Evolutionary conservation across 2,113 vertebrate species (phyloP).

Genomic region (Ursus arctos): DNA sequence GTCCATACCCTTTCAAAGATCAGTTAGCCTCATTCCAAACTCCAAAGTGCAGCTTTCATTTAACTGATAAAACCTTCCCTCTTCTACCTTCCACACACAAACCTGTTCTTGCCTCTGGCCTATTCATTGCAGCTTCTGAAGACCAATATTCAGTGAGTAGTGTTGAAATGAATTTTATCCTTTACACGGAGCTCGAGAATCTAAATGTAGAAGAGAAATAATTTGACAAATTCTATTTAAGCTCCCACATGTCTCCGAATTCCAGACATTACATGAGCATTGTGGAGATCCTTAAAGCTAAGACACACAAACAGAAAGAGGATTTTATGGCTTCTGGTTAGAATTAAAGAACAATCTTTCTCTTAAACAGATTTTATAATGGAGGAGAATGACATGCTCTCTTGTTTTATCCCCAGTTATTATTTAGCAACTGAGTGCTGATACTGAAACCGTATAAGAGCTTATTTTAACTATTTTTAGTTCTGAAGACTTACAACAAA

Average conservation of each 20-base stretch:
- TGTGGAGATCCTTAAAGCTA: slow-evolving; percentile 47
- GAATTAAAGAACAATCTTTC: slow-evolving; percentile 64
- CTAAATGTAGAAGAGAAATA: slow-evolving; percentile 35
- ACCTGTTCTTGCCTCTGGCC: background rate
- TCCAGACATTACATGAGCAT: slow-evolving; percentile 13
- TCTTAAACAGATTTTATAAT: slow-evolving; percentile 54
- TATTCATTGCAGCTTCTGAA: background rate
- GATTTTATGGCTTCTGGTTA: slow-evolving; percentile 47
- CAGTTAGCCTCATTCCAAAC: background rate
- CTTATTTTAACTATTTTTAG: slow-evolving; percentile 53
- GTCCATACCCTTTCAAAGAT: background rate
- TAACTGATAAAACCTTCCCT: slow-evolving; percentile 23
- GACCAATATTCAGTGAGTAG: background rate
- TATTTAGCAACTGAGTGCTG: background rate
- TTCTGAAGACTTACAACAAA: slow-evolving; percentile 34
- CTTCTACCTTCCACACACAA: background rate
- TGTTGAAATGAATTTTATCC: slow-evolving; percentile 56
- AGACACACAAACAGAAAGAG: slow-evolving; percentile 35
- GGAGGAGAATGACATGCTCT: background rate
- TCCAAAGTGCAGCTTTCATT: background rate
- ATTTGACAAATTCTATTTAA: slow-evolving; percentile 52
- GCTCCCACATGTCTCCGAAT: slow-evolving; percentile 26
- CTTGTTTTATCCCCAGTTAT: background rate
- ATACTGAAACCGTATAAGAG: background rate
- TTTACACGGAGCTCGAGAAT: slow-evolving; percentile 38